phyloP scores from a whole-genome alignment of 2,797 vertebrate genomes.

The Alcedo atthis region DNA sequence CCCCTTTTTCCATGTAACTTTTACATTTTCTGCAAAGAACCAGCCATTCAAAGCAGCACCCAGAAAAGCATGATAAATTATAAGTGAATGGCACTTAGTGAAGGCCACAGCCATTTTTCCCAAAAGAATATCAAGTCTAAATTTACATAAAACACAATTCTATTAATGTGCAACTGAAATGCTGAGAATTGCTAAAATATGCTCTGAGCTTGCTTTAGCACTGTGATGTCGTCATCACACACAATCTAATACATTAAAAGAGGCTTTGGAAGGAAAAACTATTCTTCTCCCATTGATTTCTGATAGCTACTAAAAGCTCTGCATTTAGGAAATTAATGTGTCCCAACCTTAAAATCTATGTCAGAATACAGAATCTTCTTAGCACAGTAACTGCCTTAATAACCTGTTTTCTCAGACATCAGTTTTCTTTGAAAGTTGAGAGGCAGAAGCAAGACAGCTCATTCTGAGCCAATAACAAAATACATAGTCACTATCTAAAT shows the following conservation, averaged over 20 bases:
- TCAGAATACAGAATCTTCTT: background rate
- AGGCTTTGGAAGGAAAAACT: background rate
- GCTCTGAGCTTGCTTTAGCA: background rate
- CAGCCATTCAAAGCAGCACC: background rate
- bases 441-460: background rate
- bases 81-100: background rate
- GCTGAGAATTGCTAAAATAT: background rate
- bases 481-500: background rate
- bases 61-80: background rate
- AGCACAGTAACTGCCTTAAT: background rate
- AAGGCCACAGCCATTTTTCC: background rate
- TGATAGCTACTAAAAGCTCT: background rate
- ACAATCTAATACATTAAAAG: background rate
- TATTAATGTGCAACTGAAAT: background rate
- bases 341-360: background rate
- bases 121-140: background rate
- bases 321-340: background rate
- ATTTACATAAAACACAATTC: background rate
- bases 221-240: background rate
- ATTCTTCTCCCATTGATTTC: background rate
- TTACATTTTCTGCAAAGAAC: background rate
- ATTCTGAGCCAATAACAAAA: background rate
- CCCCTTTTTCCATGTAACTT: background rate
- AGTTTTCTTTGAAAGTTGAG: background rate
- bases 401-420: background rate